Base-by-base conservation (phyloP, 2,113 vertebrate genomes). In the Connochaetes taurinus region DNA sequence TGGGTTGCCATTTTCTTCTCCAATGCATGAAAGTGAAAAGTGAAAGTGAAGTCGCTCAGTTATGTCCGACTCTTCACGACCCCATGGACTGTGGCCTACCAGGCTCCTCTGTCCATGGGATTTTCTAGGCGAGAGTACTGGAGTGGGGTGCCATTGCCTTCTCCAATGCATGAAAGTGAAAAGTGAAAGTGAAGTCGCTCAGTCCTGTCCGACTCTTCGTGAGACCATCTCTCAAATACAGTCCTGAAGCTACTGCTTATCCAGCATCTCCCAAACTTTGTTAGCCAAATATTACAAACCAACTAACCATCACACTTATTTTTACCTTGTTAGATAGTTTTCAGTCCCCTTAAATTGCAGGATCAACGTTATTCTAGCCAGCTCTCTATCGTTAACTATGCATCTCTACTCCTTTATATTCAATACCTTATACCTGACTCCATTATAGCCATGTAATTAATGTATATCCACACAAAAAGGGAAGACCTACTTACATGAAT, bases 301-400 rank as follows among this genome's bases (percentile, higher is more conserved):
- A 84, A 90, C 36, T 85, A 52, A 81, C 95, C 47, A n/a, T 27
- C 4, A 85, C 62, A 76, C 15, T 88, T 43, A 83, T 25, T 93
- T 96, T 87, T 83, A 95, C 52, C 40, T 64, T 89, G 43, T 60
- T 89, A 50, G 50, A 78, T 58, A 57, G 23, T 29, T 85, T 91
- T 67, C 64, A 91, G 36, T 60, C 53, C 52, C 85, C 36, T 57
- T 60, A 82, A 94, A 92, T 87, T 45, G 5, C 43, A 87, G 7
- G 19, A 5, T 74, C 50, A 36, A 17, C 25, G 33, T 90, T 78
- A 96, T 62, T 88, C 52, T n/a, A 53, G 62, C 11, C 12, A 47
- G 11, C 33, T 64, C 60, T 33, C 31, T 47, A 64, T 45, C 94
- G 62, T 53, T 94, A 95, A 90, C 27, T 82, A 88, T 5, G 45